Percentiles rank a stretch among this genome's conserved stretches.
These are phyloP conservation scores for Cyprinus carpio DNA, from an alignment of 2,113 vertebrate genomes.

Conservation along the genomic window DNA sequence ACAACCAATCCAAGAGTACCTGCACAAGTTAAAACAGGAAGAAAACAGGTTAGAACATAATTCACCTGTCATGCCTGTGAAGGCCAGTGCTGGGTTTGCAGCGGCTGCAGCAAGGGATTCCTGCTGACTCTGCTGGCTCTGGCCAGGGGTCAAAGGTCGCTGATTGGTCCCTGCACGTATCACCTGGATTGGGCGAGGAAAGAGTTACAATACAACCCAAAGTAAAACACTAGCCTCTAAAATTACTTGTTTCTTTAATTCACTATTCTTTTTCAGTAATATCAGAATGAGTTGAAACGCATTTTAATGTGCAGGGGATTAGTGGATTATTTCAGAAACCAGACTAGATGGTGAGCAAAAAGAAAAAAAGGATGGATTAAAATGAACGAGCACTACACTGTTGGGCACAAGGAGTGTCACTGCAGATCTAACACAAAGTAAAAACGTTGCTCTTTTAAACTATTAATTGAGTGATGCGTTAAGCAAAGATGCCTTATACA, in stretches of 20 bases:
- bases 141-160: slow-evolving; percentile 91
- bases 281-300: not conserved
- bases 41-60: not conserved
- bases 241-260: not conserved
- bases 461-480: not conserved
- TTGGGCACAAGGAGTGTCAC: too few relatives aligned
- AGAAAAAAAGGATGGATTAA: too few relatives aligned
- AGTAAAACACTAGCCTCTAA: not conserved
- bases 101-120: slow-evolving; percentile 89
- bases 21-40: not conserved
- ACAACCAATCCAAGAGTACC: not conserved
- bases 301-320: not conserved
- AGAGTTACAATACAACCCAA: not conserved
- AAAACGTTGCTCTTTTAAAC: not conserved
- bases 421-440: too few relatives aligned
- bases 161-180: slow-evolving; percentile 90
- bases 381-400: too few relatives aligned
- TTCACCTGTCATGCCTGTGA: slow-evolving; percentile 93
- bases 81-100: slow-evolving; percentile 90
- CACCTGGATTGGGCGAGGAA: slow-evolving; percentile 76
- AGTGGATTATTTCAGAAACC: too few relatives aligned
- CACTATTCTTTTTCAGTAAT: not conserved
- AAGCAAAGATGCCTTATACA: not conserved
- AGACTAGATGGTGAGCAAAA: too few relatives aligned
- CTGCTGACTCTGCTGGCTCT: slow-evolving; percentile 93